Evolutionary conservation across 2,113 vertebrate genomes (phyloP).

Genomic region (Corapipo altera): DNA sequence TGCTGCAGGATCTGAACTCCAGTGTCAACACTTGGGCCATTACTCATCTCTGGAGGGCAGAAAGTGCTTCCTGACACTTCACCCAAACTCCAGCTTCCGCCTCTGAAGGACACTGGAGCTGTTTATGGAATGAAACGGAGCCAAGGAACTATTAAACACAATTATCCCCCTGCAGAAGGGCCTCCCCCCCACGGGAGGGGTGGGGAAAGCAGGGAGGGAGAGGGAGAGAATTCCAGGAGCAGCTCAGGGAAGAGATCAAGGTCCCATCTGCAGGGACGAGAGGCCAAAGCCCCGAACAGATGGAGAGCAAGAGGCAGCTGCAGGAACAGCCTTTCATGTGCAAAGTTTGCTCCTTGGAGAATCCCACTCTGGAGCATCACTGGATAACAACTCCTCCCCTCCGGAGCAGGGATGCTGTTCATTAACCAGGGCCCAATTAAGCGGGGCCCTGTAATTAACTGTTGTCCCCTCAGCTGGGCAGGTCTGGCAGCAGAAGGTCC

Average conservation of each 20-base stretch:
- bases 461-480: neutral
- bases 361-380: conserved; percentile 63
- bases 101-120: neutral
- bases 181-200: neutral
- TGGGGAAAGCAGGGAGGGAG: neutral
- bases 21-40: fast-evolving
- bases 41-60: neutral
- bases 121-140: neutral
- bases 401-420: neutral
- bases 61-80: neutral
- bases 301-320: conserved; percentile 74
- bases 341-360: conserved; percentile 72
- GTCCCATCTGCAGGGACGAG: conserved; percentile 71
- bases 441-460: neutral
- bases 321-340: conserved; percentile 75
- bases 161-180: neutral
- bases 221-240: neutral
- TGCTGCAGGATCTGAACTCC: neutral
- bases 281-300: conserved; percentile 72
- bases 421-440: neutral
- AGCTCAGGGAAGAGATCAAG: conserved; percentile 58
- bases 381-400: conserved; percentile 32
- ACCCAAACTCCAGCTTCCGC: neutral
- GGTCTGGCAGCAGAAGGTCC: neutral
- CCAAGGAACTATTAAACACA: fast-evolving